Evolutionary conservation across 1,140 invertebrate species (phyloP).

Genomic region (Rhyzopertha dominica): DNA sequence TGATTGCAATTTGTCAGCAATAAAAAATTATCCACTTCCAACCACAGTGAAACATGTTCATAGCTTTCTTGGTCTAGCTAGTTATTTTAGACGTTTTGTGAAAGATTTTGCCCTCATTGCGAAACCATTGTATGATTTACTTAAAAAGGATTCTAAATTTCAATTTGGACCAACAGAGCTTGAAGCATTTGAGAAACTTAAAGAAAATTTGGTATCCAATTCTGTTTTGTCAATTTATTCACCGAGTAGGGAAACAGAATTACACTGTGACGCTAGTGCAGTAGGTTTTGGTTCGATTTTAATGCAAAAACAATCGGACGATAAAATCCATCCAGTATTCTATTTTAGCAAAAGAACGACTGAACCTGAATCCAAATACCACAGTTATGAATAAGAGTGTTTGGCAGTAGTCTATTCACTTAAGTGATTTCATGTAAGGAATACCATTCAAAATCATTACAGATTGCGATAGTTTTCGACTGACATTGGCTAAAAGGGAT

Average conservation of each 20-base stretch:
- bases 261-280: constrained; percentile 29
- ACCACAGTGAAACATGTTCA: constrained; percentile 32
- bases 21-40: constrained; percentile 34
- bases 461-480: constrained; percentile 31
- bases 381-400: constrained; percentile 45
- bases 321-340: constrained; percentile 35
- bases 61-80: constrained; percentile 33
- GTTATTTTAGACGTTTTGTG: constrained; percentile 41
- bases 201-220: constrained; percentile 19
- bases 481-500: constrained; percentile 26
- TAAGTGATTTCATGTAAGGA: constrained; percentile 41
- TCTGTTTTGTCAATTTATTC: constrained; percentile 41
- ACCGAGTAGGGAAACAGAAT: constrained; percentile 24
- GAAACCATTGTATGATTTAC: constrained; percentile 28
- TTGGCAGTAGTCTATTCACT: constrained; percentile 46
- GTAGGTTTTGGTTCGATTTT: constrained; percentile 28
- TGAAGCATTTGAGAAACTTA: constrained; percentile 23
- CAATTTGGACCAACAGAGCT: constrained; percentile 14
- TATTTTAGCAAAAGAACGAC: constrained; percentile 42
- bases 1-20: no score
- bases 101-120: constrained; percentile 28
- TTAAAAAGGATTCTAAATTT: constrained; percentile 21
- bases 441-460: constrained; percentile 43
- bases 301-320: constrained; percentile 17
- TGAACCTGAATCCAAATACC: constrained; percentile 41